Percentiles rank a stretch among this genome's conserved stretches.
Evolutionary conservation across 37 sponge, comb jelly and placozoan species (phyloP).

Genomic region (Bolinopsis microptera): DNA sequence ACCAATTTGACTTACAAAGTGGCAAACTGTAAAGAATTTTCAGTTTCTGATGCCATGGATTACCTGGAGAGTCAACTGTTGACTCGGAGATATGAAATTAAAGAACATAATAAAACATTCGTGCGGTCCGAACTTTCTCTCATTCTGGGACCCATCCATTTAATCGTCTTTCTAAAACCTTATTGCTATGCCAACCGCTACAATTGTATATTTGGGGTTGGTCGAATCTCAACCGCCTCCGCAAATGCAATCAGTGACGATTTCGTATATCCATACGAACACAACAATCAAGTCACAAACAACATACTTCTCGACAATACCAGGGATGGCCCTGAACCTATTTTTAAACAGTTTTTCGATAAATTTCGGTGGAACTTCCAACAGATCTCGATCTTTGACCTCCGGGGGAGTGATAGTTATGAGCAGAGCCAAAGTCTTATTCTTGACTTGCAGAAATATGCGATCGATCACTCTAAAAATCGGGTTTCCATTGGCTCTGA

Average conservation of each 20-base stretch:
- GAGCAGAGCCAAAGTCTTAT: background rate
- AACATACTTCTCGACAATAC: conserved; percentile 2
- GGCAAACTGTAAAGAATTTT: background rate
- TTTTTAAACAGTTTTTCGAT: background rate
- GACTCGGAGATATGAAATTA: background rate
- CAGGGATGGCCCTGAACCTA: conserved; percentile 7
- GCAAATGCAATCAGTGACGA: conserved; percentile 10
- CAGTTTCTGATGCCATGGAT: background rate
- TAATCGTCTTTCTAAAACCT: conserved; percentile 39
- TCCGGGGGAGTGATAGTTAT: background rate
- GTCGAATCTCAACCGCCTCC: background rate
- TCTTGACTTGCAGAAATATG: background rate
- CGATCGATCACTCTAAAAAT: background rate
- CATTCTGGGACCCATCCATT: conserved; percentile 13
- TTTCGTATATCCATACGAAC: background rate
- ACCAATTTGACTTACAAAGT: conserved; percentile 13
- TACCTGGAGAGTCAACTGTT: conserved; percentile 14
- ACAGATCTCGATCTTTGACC: background rate
- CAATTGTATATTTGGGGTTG: conserved; percentile 53
- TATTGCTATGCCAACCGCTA: background rate
- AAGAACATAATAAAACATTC: background rate
- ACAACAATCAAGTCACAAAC: conserved; percentile 2
- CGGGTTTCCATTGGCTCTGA: background rate
- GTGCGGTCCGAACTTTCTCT: conserved; percentile 14
- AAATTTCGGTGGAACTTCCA: conserved; percentile 15